Evolutionary conservation across 1,140 invertebrate species (phyloP).

Genomic region (Leptinotarsa texana): DNA sequence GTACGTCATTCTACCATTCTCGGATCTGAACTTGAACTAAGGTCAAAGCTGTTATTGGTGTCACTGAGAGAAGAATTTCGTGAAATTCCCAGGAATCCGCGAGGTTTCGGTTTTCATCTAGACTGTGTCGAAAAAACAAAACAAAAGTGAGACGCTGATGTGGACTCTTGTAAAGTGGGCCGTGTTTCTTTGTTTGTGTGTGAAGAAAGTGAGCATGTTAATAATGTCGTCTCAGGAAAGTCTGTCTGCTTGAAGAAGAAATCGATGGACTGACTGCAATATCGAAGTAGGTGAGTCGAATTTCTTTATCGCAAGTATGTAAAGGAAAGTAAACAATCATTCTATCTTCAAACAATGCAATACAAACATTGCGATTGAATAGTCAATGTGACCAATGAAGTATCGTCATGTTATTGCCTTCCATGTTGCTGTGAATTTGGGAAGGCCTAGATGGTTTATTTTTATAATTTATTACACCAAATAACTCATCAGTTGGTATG

Average conservation of each 20-base stretch:
- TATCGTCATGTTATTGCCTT: no score
- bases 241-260: not conserved
- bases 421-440: no score
- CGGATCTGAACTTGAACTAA: not conserved
- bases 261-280: not conserved
- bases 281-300: not conserved
- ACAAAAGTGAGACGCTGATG: not conserved
- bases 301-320: not conserved
- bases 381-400: no score
- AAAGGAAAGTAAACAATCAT: no score
- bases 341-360: no score
- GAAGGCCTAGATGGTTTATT: no score
- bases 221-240: slow-evolving; percentile 5
- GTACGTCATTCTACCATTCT: not conserved
- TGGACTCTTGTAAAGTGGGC: not conserved
- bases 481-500: no score
- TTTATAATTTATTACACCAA: no score
- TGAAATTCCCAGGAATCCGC: not conserved
- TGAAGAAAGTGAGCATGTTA: slow-evolving; percentile 1
- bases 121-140: not conserved
- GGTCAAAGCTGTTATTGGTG: not conserved
- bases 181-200: not conserved
- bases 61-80: not conserved
- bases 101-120: not conserved
- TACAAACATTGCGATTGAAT: no score